Evolutionary conservation across 2,113 vertebrate genomes (phyloP), one percentile per base, ranked within the genome.

Genomic region (Polypterus senegalus): DNA sequence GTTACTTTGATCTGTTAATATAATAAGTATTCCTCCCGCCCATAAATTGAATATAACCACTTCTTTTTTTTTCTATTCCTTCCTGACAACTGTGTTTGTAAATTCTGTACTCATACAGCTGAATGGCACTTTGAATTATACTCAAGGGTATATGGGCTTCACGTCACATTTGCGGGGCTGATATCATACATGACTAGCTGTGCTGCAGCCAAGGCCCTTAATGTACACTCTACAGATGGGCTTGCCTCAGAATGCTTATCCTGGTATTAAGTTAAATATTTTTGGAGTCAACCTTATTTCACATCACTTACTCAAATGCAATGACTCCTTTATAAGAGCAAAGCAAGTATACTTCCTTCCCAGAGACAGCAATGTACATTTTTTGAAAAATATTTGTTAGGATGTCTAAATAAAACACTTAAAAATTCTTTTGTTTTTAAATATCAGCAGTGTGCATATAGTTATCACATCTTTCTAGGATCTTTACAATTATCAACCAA

Each of bases 61-160:
- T 80, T 78, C 81, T 89, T 82, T 83, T 27, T 27, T 27, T 27
- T 27, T 27, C 27, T 27, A 27, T 27, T 73, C 77, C 74, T 88
- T 88, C 83, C 78, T 92, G 91, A 94, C 83, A 91, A 89, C 77
- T 83, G 69, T 84, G 85, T 93, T 87, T 83, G 90, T 84, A 79
- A 81, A 83, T 89, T 81, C 86, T 79, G 88, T 88, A 82, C 73
- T 76, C 90, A 85, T 78, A 74, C 83, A 82, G 79, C 82, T 81
- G 83, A 77, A 62, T 92, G 89, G 86, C 91, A 88, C 83, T 86
- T 86, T 51, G 81, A 85, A 92, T 94, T 90, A 93, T 85, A 80
- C 83, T 94, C 90, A 93, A 85, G 84, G 80, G 81, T 80, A 86
- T 83, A 84, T 76, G 80, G 86, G 86, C 88, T 89, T 92, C 90